These are phyloP conservation scores for Zygaena filipendulae DNA, from an alignment of 2,888 invertebrate genomes.

Conservation along the genomic window DNA sequence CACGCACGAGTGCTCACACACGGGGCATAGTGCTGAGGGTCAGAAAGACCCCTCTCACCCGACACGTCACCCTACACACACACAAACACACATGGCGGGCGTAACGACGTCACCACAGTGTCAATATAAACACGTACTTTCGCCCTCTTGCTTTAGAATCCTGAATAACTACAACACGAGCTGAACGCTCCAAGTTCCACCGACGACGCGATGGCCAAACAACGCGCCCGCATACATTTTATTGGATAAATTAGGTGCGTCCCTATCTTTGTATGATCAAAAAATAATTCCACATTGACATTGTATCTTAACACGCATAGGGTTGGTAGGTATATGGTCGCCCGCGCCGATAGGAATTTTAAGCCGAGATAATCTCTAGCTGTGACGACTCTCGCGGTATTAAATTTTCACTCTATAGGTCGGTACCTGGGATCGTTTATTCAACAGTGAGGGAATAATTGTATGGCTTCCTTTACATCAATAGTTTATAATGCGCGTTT, in stretches of 20 bases:
- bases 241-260: conserved; percentile 53
- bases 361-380: conserved; percentile 57
- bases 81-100: not conserved
- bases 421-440: conserved; percentile 58
- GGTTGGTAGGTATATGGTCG: no score
- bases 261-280: conserved; percentile 34
- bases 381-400: conserved; percentile 37
- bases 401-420: conserved; percentile 50
- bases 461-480: conserved; percentile 52
- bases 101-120: conserved; percentile 20
- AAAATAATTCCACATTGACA: no score
- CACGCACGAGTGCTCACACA: no score
- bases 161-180: conserved; percentile 45
- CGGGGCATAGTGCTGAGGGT: no score
- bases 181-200: conserved; percentile 24
- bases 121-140: conserved; percentile 34
- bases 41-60: no score
- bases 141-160: conserved; percentile 35
- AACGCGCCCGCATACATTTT: conserved; percentile 55
- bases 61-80: not conserved
- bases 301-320: no score
- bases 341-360: no score
- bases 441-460: conserved; percentile 41
- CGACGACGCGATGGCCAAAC: conserved; percentile 29
- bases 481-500: conserved; percentile 33